phyloP scores from a whole-genome alignment of 2,797 vertebrate genomes.

The Eremophila alpestris region DNA sequence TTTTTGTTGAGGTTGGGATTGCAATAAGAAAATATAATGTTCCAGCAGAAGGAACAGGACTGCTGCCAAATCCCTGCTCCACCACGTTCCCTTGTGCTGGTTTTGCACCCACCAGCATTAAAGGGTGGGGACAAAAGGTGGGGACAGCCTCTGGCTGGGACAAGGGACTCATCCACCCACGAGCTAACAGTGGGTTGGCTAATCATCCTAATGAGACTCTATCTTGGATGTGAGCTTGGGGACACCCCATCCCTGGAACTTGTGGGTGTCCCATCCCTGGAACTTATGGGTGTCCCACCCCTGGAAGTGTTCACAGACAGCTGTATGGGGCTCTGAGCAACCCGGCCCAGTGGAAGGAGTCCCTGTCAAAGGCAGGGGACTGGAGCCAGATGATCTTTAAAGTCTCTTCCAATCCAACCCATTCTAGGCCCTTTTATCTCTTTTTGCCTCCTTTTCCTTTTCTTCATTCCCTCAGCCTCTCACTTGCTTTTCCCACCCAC shows the following conservation, averaged over 20 bases:
- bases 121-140: not conserved
- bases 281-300: not conserved
- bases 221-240: not conserved
- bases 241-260: not conserved
- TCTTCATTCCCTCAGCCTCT: not conserved
- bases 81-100: accelerated
- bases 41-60: not conserved
- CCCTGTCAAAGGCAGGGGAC: not conserved
- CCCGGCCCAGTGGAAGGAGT: not conserved
- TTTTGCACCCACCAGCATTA: not conserved
- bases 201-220: accelerated
- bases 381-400: not conserved
- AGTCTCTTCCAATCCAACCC: not conserved
- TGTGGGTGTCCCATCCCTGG: not conserved
- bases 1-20: accelerated
- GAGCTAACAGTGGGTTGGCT: accelerated
- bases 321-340: not conserved
- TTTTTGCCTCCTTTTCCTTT: not conserved
- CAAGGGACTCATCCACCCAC: not conserved
- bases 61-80: not conserved
- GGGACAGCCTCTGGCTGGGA: not conserved
- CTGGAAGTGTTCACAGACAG: not conserved
- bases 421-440: not conserved
- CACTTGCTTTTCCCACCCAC: not conserved
- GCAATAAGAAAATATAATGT: not conserved